Percentiles rank a stretch among this genome's conserved stretches.
Evolutionary conservation across 2,797 vertebrate species (phyloP).

Genomic region (Lycodopsis pacificus): DNA sequence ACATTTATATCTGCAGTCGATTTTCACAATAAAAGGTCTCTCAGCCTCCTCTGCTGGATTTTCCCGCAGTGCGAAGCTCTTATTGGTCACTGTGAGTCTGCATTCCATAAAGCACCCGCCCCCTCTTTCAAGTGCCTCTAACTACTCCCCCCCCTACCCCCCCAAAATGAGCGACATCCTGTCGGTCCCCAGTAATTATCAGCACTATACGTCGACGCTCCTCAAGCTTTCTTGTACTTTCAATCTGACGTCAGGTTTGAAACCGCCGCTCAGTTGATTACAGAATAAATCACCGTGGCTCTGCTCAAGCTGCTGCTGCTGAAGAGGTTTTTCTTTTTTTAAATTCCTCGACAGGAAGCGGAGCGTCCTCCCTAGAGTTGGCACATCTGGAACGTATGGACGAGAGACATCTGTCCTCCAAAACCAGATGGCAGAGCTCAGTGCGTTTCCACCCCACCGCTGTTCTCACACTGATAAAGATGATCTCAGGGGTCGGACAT

Average conservation of each 20-base stretch:
- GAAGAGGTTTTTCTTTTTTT: neutral
- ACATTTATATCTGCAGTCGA: too few relatives aligned
- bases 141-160: neutral
- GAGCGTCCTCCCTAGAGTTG: neutral
- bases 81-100: conserved; percentile 9
- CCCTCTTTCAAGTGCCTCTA: conserved; percentile 22
- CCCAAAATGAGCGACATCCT: conserved; percentile 14
- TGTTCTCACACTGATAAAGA: conserved; percentile 57
- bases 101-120: conserved; percentile 4
- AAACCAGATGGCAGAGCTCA: conserved; percentile 58
- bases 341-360: conserved; percentile 26
- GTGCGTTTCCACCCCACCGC: conserved; percentile 34
- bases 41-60: neutral
- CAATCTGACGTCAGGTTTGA: neutral
- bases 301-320: conserved; percentile 7
- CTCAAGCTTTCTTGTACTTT: neutral
- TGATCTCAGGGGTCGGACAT: conserved; percentile 60
- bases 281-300: neutral
- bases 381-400: conserved; percentile 65
- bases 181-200: conserved; percentile 42
- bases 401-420: conserved; percentile 53
- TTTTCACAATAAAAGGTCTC: conserved; percentile 25
- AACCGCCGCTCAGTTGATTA: neutral
- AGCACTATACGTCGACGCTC: neutral
- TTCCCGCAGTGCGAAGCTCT: conserved; percentile 15